Base-by-base conservation (phyloP, 1,140 invertebrate genomes). In the Drosophila fuyamai region DNA sequence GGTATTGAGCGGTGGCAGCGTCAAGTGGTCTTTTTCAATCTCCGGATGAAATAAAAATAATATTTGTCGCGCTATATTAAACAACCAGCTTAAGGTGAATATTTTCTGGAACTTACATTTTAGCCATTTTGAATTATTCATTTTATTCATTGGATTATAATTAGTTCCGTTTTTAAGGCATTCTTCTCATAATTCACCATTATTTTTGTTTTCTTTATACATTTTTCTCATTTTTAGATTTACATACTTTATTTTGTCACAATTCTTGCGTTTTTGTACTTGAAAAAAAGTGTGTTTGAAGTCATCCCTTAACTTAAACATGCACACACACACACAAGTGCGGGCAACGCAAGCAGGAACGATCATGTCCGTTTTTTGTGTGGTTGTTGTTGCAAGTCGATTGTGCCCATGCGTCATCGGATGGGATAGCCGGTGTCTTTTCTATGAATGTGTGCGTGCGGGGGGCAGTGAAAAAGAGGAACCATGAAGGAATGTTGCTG, bases 21-120 rank as follows among this genome's bases (percentile, higher is more conserved):
- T 38, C 14, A 48, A 54, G 72, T 23, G 9, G 12, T 12, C 10
- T 35, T 38, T 50, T 36, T 18, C n/a, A 29, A 36, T 36, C 2
- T 44, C 32, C 61, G 55, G 56, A 47, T 23, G 4, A 23, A 23
- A 23, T 23, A 23, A 23, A 23, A 23, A 23, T 65, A 47, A 53
- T 29, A 29, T 13, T 51, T 9, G 4, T 23, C 23, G 51, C 48
- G 29, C 13, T 35, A 57, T 43, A 9, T 0, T 41, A 36, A 50
- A 8, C 38, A 5, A 8, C 29, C 16, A 38, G 18, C 9, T 41
- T 35, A 50, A 88, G 82, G 82, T 88, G 79, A 86, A 86, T 86
- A 88, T 82, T 59, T 40, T 44, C 23, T n/a, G 53, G 27, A 58
- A 13, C 5, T 46, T 44, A 44, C 35, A 54, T 38, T 48, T 6